phyloP scores from a whole-genome alignment of 2,113 vertebrate genomes.

The Cromileptes altivelis region DNA sequence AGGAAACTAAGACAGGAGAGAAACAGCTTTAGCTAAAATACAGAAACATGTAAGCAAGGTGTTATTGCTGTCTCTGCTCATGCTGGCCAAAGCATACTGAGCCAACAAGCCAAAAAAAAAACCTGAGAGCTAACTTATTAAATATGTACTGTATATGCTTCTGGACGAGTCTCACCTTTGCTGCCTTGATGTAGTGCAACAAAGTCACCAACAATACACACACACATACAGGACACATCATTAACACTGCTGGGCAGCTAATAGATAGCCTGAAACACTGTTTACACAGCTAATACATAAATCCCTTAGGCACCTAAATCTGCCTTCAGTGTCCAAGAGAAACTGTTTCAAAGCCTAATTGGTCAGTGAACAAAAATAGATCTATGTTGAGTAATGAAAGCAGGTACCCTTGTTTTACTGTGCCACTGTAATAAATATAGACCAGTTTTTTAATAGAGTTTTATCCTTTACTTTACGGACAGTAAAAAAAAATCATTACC shows the following conservation, averaged over 20 bases:
- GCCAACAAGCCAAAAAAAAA: constrained; percentile 4
- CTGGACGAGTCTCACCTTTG: neutral
- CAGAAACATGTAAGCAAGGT: neutral
- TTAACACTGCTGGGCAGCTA: constrained; percentile 44
- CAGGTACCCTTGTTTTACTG: constrained; percentile 24
- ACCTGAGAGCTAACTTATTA: neutral
- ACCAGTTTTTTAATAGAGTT: neutral
- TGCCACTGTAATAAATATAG: constrained; percentile 8
- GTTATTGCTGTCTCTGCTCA: neutral
- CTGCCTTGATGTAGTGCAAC: neutral
- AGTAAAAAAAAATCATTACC: neutral
- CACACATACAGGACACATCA: constrained; percentile 35
- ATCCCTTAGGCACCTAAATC: constrained; percentile 54
- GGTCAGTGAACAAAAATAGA: constrained; percentile 57
- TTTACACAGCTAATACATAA: constrained; percentile 53
- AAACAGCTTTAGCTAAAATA: neutral
- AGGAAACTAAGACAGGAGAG: constrained; percentile 18
- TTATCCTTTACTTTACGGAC: neutral
- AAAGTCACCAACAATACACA: constrained; percentile 6
- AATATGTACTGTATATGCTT: constrained; percentile 7
- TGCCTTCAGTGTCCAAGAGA: constrained; percentile 41
- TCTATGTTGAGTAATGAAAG: constrained; percentile 29
- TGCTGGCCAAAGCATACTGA: neutral
- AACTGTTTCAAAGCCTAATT: constrained; percentile 48
- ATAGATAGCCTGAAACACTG: constrained; percentile 49